These are phyloP conservation scores for Symphodus melops DNA, from an alignment of 2,113 vertebrate genomes.

Conservation along the genomic window DNA sequence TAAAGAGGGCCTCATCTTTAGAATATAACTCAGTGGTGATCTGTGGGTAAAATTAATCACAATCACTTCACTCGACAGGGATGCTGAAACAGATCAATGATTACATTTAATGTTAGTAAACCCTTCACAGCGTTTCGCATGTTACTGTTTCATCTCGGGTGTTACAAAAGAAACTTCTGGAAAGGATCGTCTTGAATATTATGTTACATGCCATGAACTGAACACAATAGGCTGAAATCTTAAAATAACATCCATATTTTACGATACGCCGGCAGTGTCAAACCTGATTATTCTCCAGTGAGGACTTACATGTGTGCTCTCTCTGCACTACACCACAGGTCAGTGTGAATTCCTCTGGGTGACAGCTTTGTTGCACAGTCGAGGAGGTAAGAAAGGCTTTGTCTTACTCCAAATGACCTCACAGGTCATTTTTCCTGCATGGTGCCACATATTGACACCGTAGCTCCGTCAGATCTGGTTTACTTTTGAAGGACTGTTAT, in stretches of 20 bases:
- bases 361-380: conserved; percentile 9
- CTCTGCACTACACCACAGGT: conserved; percentile 23
- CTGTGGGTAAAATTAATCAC: not conserved
- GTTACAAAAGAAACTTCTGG: not conserved
- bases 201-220: not conserved
- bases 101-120: not conserved
- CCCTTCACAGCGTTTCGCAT: not conserved
- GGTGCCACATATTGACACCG: conserved; percentile 19
- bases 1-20: not conserved
- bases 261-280: not conserved
- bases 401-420: conserved; percentile 18
- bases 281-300: conserved; percentile 27
- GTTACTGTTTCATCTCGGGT: not conserved
- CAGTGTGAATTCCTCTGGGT: conserved; percentile 44
- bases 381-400: not conserved
- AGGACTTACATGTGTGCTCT: conserved; percentile 45
- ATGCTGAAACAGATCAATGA: no score
- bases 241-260: conserved; percentile 35
- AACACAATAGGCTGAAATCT: conserved; percentile 4
- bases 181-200: not conserved
- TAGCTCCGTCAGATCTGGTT: not conserved
- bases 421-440: conserved; percentile 4
- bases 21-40: not conserved
- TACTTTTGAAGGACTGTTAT: conserved; percentile 4
- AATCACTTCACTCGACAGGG: not conserved